Evolutionary conservation across 2,797 vertebrate species (phyloP), one percentile per base, ranked within the genome.

Genomic region (Luscinia luscinia): DNA sequence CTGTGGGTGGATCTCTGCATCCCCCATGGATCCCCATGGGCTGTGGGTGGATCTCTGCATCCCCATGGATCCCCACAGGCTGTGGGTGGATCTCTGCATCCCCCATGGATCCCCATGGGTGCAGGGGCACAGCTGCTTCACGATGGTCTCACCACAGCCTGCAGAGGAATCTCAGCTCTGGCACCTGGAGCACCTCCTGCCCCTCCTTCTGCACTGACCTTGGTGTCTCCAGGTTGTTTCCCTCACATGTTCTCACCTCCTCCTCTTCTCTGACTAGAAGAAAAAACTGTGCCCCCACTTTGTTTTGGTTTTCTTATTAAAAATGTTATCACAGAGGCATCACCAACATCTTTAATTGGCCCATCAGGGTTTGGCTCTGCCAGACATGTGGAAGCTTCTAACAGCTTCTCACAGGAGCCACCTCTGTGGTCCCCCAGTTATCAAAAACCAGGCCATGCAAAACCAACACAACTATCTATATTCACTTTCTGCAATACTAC

Each of bases 101-200:
- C 36, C 24, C 19, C 0, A 1, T 19, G 74, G 24, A 34, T 51
- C 32, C 12, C 48, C 49, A 43, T 1, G 26, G 38, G 12, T 64
- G 43, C 41, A 43, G 41, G 41, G 41, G 41, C 41, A 43, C 41
- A 43, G 41, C 41, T 43, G 41, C 41, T 43, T 43, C 41, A n/a
- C 23, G 34, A 9, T n/a, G 23, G 8, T 28, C 48, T n/a, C n/a
- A 40, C 41, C 49, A n/a, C 0, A 1, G 16, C 20, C 49, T 55
- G 15, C 49, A 63, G 49, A 63, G 24, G 28, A 55, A 40, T 34
- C 23, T 73, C 0, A 0, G 34, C 23, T 22, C 28, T 1, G 1
- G 20, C 0, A 0, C 28, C 34, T 28, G 58, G 7, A 55, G 24
- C 49, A 83, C 15, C 28, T 63, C 23, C 28, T 46, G 1, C 15